Evolutionary conservation across 2,113 vertebrate genomes (phyloP), one percentile per base, ranked within the genome.

Genomic region (Apaloderma vittatum): DNA sequence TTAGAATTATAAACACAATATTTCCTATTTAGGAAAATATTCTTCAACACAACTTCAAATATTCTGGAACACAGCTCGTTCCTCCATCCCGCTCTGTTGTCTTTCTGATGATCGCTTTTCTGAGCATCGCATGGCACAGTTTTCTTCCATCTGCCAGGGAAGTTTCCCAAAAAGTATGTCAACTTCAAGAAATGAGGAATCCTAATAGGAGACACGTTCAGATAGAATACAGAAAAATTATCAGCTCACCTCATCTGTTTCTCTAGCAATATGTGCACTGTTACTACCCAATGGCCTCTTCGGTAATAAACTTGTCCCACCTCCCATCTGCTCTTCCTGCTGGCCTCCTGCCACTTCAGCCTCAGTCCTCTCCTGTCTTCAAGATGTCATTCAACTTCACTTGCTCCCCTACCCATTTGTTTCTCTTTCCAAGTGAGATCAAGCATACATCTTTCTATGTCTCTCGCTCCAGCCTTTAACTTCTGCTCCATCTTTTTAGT

Each of bases 281-380:
- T 94, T 96, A 92, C 77, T 91, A 96, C 90, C 66, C 87, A 97
- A 97, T 93, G 70, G 92, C 89, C 92, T 96, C 91, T 94, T 83
- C 96, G 97, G 87, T 97, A 96, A 97, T 93, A 94, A 97, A 94
- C 80, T 90, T 92, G 95, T 96, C 96, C 96, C 88, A 90, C 95
- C 96, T 97, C 97, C 97, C 97, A 98, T 98, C 98, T 98, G 97
- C 96, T 98, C 96, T 83, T 96, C 91, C 89, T 88, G 93, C 97
- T 98, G 97, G 97, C 97, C 81, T 51, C 29, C 88, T 96, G 96
- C 97, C 97, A 97, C 77, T 18, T 68, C 52, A 88, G 95, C 93
- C 91, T 95, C 95, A 96, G 79, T 88, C 85, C 97, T 93, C 92
- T 96, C 95, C 85, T 94, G 97, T 95, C 96, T 97, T 97, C 97